Conservation (phyloP, 1,140 invertebrate species). For the Brachionus koreanus region DNA sequence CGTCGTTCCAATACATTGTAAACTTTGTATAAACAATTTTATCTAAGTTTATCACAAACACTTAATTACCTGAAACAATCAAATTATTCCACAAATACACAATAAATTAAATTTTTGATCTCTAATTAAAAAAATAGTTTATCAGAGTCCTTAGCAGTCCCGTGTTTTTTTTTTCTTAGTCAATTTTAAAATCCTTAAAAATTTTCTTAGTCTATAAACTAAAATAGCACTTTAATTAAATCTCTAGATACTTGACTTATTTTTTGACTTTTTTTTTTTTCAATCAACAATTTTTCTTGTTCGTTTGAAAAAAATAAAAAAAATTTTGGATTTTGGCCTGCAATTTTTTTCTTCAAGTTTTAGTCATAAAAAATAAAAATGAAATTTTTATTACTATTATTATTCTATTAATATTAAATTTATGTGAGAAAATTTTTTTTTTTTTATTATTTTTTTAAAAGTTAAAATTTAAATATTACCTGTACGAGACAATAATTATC, state of each 20-base stretch:
- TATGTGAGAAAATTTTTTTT: too few species aligned
- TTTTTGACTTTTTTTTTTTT: neutral
- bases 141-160: neutral
- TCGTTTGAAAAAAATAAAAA: too few species aligned
- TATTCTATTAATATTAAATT: neutral
- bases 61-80: conserved; percentile 10
- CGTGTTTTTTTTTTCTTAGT: neutral
- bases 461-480: conserved; percentile 58
- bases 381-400: too few species aligned
- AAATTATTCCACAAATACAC: neutral
- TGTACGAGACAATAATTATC: conserved; percentile 88
- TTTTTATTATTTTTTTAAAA: neutral
- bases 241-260: neutral
- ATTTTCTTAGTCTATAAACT: neutral
- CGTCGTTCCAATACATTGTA: neutral
- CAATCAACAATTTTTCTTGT: neutral
- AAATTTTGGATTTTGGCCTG: too few species aligned
- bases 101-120: neutral
- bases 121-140: neutral
- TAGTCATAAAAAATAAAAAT: too few species aligned
- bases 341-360: too few species aligned
- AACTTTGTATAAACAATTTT: neutral
- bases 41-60: conserved; percentile 18
- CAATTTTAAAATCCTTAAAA: neutral
- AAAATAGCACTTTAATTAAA: neutral